Evolutionary conservation across 2,888 invertebrate species (phyloP).

Genomic region (Fragum sueziense): DNA sequence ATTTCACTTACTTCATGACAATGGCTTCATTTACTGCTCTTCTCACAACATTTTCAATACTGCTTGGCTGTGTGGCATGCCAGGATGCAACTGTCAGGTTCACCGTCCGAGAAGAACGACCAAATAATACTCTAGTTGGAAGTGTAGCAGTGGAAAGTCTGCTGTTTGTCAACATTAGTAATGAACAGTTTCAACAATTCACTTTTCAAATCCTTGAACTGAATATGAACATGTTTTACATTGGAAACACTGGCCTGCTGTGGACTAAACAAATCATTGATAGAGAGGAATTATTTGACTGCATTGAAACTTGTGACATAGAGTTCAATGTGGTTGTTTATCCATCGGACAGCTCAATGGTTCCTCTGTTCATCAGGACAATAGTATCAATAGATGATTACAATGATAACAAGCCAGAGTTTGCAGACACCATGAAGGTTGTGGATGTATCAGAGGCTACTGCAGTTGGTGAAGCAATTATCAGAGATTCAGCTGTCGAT

Average conservation of each 20-base stretch:
- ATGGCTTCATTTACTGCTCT: no score
- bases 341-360: constrained; percentile 40
- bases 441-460: constrained; percentile 66
- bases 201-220: constrained; percentile 60
- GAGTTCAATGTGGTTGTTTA: constrained; percentile 69
- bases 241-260: constrained; percentile 69
- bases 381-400: constrained; percentile 66
- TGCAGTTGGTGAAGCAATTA: constrained; percentile 52
- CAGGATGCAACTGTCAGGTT: constrained; percentile 59
- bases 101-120: constrained; percentile 42
- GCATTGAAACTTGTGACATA: constrained; percentile 62
- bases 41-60: background rate
- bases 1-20: no score
- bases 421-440: constrained; percentile 50
- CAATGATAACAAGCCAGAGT: constrained; percentile 74
- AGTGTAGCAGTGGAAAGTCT: constrained; percentile 61
- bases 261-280: constrained; percentile 66
- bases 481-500: constrained; percentile 67
- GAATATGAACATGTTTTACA: constrained; percentile 60
- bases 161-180: constrained; percentile 49
- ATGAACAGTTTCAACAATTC: constrained; percentile 44
- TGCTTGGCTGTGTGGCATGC: constrained; percentile 31
- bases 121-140: constrained; percentile 50
- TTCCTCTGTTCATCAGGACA: constrained; percentile 66
- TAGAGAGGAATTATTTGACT: constrained; percentile 66